Conservation (phyloP, 2,888 invertebrate species). For the Beris morrisii region DNA sequence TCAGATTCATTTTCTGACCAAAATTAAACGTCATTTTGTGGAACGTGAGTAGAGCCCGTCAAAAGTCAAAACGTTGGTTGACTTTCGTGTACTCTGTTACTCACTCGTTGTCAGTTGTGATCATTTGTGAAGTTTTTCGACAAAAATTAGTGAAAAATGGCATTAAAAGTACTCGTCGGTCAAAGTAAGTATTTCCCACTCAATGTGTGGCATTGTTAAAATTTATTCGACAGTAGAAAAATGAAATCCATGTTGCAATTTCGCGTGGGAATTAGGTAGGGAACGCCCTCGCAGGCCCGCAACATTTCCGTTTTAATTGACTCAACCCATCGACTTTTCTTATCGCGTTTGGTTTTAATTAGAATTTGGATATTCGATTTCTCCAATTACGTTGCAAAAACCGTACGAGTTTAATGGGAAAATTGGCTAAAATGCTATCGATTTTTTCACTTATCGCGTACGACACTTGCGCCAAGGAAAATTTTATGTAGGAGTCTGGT, state of each 20-base stretch:
- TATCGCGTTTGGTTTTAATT: too few species aligned
- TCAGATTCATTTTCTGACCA: not conserved
- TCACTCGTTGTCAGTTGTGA: not conserved
- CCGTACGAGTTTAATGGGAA: not conserved
- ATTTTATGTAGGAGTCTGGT: not conserved
- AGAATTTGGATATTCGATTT: too few species aligned
- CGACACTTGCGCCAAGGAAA: conserved; percentile 39
- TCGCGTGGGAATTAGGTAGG: too few species aligned
- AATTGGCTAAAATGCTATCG: conserved; percentile 36
- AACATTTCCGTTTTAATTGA: too few species aligned
- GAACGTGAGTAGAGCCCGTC: conserved; percentile 2
- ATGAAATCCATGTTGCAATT: too few species aligned
- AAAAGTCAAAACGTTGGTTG: not conserved
- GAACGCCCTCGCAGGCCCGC: too few species aligned
- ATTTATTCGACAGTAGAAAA: too few species aligned
- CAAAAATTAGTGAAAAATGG: conserved; percentile 61
- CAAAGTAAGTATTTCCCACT: conserved; percentile 70
- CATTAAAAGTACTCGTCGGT: conserved; percentile 83
- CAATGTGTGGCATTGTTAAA: too few species aligned
- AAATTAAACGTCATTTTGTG: not conserved
- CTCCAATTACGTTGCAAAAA: not conserved
- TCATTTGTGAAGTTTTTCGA: not conserved
- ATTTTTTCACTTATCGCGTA: conserved; percentile 36
- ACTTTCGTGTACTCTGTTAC: not conserved
- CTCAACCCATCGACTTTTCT: too few species aligned